Conservation (phyloP, 2,888 invertebrate genomes). For the Drosophila putrida region DNA sequence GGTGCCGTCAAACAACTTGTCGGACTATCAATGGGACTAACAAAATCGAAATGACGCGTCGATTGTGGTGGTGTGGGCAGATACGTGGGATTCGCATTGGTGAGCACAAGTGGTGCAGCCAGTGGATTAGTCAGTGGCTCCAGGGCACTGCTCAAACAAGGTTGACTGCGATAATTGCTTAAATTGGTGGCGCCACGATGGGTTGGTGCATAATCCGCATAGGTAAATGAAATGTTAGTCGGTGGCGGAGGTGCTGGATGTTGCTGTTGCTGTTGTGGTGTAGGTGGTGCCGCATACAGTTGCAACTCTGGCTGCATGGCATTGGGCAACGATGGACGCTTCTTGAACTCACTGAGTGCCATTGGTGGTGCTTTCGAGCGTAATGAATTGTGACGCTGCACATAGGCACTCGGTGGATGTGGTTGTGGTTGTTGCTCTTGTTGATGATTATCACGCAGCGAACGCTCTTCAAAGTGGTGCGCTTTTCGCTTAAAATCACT, state of each 20-base stretch:
- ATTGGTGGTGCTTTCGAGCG: slow-evolving; percentile 62
- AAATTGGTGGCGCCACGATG: slow-evolving; percentile 39
- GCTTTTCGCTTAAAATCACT: slow-evolving; percentile 87
- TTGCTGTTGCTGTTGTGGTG: slow-evolving; percentile 18
- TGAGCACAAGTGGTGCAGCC: slow-evolving; percentile 83
- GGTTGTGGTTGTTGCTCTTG: slow-evolving; percentile 48
- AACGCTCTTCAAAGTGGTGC: slow-evolving; percentile 87
- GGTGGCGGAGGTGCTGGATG: slow-evolving; percentile 70
- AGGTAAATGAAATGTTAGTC: slow-evolving; percentile 80
- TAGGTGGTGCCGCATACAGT: slow-evolving; percentile 34
- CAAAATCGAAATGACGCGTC: slow-evolving; percentile 64
- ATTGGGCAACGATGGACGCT: slow-evolving; percentile 85
- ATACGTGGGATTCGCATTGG: slow-evolving; percentile 79
- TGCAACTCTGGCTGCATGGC: slow-evolving; percentile 72
- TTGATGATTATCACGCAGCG: slow-evolving; percentile 76
- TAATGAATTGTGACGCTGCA: slow-evolving; percentile 83
- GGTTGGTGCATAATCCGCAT: slow-evolving; percentile 69
- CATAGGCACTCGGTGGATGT: slow-evolving; percentile 28
- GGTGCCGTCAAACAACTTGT: slow-evolving; percentile 73
- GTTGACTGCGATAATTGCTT: slow-evolving; percentile 78
- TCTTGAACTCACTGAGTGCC: slow-evolving; percentile 71
- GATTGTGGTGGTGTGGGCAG: slow-evolving; percentile 38
- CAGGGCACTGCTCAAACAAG: slow-evolving; percentile 86
- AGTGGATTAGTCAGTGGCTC: slow-evolving; percentile 85
- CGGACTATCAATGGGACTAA: slow-evolving; percentile 78